These are phyloP conservation scores for Apotomis betuletana DNA, from an alignment of 2,888 invertebrate genomes.

Conservation along the genomic window DNA sequence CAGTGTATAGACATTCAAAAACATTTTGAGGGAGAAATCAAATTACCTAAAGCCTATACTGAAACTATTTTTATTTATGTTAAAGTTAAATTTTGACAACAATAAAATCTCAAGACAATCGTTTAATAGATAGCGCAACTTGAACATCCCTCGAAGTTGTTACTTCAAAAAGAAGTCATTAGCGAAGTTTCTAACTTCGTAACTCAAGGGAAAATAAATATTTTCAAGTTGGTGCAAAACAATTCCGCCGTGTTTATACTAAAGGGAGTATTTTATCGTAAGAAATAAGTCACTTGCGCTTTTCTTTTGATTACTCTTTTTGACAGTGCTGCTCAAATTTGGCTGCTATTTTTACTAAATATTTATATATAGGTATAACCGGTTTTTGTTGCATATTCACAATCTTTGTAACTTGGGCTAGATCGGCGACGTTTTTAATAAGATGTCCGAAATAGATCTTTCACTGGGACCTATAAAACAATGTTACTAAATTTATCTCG, in stretches of 20 bases:
- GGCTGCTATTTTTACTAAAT: background rate
- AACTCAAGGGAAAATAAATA: constrained; percentile 73
- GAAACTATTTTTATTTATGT: too few relatives aligned
- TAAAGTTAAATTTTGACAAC: background rate
- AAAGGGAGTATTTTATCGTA: background rate
- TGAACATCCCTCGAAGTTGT: constrained; percentile 53
- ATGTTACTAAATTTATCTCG: too few relatives aligned
- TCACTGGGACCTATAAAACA: too few relatives aligned
- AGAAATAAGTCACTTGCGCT: background rate
- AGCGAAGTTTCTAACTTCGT: constrained; percentile 73
- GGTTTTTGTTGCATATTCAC: too few relatives aligned
- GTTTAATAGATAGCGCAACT: constrained; percentile 24
- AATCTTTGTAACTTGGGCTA: too few relatives aligned
- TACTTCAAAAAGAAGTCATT: constrained; percentile 78
- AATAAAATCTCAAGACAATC: constrained; percentile 20
- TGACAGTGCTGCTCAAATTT: constrained; percentile 11
- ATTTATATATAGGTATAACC: background rate
- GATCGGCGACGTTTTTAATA: too few relatives aligned
- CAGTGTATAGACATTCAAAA: too few relatives aligned
- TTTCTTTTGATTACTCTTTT: constrained; percentile 21
- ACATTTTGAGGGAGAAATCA: too few relatives aligned
- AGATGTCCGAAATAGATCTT: too few relatives aligned
- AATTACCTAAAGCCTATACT: too few relatives aligned
- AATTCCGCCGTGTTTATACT: constrained; percentile 49
- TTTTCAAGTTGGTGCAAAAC: constrained; percentile 70